Conservation (phyloP, 2,797 vertebrate genomes). For the Australoheros facetus region DNA sequence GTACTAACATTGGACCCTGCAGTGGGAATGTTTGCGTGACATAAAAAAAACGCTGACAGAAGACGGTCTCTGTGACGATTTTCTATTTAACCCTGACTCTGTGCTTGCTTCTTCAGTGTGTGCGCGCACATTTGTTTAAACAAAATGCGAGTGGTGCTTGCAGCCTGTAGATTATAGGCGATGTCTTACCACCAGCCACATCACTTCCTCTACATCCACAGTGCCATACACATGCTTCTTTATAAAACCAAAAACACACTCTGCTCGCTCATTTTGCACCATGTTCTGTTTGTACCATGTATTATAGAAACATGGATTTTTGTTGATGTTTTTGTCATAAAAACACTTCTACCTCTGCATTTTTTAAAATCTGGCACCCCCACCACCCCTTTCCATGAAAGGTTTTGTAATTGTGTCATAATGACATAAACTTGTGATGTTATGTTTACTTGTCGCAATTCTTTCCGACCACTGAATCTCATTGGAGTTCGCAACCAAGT, state of each 20-base stretch:
- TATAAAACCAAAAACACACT: slow-evolving; percentile 51
- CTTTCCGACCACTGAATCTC: not conserved
- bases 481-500: not conserved
- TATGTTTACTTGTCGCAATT: slow-evolving; percentile 38
- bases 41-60: not conserved
- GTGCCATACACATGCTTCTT: slow-evolving; percentile 55
- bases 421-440: slow-evolving; percentile 63
- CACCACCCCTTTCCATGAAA: slow-evolving; percentile 74
- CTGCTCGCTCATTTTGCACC: slow-evolving; percentile 21
- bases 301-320: slow-evolving; percentile 27
- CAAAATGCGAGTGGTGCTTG: slow-evolving; percentile 37
- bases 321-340: slow-evolving; percentile 3
- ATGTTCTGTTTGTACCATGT: slow-evolving; percentile 12
- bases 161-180: slow-evolving; percentile 44
- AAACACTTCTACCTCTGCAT: slow-evolving; percentile 73
- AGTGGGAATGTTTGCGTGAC: slow-evolving; percentile 1
- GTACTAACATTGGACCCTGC: slow-evolving; percentile 5
- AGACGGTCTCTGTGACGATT: slow-evolving; percentile 27
- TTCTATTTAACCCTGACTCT: slow-evolving; percentile 34
- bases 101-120: slow-evolving; percentile 48
- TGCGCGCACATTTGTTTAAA: slow-evolving; percentile 34
- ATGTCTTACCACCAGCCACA: slow-evolving; percentile 26
- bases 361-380: slow-evolving; percentile 29
- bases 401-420: slow-evolving; percentile 71
- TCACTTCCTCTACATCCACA: slow-evolving; percentile 25